Percentiles rank a stretch among this genome's conserved stretches.
Conservation (phyloP, 2,797 vertebrate species). For the Falco concolor region DNA sequence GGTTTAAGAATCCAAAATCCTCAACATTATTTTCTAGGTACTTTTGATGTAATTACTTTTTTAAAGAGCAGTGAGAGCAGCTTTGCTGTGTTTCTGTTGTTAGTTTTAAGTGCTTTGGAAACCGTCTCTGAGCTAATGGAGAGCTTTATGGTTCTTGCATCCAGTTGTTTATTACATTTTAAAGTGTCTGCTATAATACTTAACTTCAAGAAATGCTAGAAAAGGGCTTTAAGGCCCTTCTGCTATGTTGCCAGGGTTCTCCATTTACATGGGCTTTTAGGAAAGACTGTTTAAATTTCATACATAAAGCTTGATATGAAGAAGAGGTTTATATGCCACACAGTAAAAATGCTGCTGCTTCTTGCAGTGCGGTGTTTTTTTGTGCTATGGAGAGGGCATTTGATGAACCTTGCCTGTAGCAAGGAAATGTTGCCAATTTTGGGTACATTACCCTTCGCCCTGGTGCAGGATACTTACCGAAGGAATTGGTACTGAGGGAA, state of each 20-base stretch:
- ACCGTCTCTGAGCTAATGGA: background rate
- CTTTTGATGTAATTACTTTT: background rate
- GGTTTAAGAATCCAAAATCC: background rate
- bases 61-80: background rate
- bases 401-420: background rate
- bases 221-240: background rate
- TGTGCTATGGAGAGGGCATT: background rate
- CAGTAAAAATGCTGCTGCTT: background rate
- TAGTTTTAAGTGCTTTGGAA: background rate
- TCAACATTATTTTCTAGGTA: background rate
- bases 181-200: background rate
- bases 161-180: background rate
- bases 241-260: background rate
- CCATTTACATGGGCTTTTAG: background rate
- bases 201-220: background rate
- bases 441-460: background rate
- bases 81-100: background rate
- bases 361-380: background rate
- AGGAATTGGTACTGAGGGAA: background rate
- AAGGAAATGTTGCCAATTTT: background rate
- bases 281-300: background rate
- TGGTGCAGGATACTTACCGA: background rate
- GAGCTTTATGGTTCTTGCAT: background rate
- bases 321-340: background rate
- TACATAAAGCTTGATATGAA: background rate